Evolutionary conservation across 2,888 invertebrate genomes (phyloP).

Genomic region (Ptychoptera contaminata): DNA sequence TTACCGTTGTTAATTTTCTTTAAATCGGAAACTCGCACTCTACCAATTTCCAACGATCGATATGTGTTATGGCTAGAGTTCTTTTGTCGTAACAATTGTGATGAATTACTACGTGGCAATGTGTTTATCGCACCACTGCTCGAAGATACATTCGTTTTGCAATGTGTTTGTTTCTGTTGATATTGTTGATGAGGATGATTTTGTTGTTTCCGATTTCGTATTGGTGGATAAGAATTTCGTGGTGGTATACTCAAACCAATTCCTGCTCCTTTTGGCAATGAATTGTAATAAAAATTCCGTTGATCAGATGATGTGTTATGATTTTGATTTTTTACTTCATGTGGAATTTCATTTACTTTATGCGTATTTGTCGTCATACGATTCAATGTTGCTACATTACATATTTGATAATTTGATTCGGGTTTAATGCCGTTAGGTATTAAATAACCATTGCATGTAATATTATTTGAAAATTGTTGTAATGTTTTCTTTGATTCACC

Average conservation of each 20-base stretch:
- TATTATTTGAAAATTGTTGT: constrained; percentile 9
- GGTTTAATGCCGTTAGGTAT: constrained; percentile 1
- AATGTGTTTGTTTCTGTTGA: constrained; percentile 1
- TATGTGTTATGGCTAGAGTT: constrained; percentile 19
- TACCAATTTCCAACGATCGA: constrained; percentile 28
- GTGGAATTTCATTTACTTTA: constrained; percentile 25
- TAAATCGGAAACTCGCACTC: constrained; percentile 27
- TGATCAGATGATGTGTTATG: constrained; percentile 15
- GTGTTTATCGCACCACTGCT: constrained; percentile 33
- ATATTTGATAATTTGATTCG: background rate
- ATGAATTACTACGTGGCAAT: constrained; percentile 45
- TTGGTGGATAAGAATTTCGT: constrained; percentile 45
- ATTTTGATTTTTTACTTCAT: constrained; percentile 29
- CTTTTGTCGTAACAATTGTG: constrained; percentile 37
- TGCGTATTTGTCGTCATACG: constrained; percentile 9
- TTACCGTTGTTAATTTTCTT: constrained; percentile 22
- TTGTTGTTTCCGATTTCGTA: constrained; percentile 37
- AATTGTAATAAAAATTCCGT: constrained; percentile 21
- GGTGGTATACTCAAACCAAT: constrained; percentile 41
- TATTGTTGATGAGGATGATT: constrained; percentile 6
- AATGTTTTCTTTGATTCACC: constrained; percentile 24
- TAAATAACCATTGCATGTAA: background rate
- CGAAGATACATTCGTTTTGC: constrained; percentile 31
- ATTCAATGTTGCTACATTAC: constrained; percentile 12
- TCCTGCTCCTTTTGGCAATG: constrained; percentile 27